Evolutionary conservation across 2,888 invertebrate genomes (phyloP).

Genomic region (Ariolimax columbianus): DNA sequence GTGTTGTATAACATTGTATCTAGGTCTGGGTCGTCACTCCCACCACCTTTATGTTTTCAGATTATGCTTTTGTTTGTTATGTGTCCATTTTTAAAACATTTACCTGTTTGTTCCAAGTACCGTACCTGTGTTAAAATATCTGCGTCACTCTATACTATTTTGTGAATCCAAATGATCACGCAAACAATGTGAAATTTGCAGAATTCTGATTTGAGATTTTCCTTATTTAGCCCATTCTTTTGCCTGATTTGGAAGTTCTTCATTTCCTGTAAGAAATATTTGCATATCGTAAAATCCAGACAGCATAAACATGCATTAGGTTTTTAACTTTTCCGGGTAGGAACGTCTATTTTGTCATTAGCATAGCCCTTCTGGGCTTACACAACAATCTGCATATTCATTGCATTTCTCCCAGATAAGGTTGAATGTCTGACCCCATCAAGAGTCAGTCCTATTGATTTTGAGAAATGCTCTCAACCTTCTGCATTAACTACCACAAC

Average conservation of each 20-base stretch:
- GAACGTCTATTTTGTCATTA: slow-evolving; percentile 8
- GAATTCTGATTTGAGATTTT: background rate
- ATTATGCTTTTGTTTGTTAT: no score
- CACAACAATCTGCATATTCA: slow-evolving; percentile 41
- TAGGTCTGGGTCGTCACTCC: no score
- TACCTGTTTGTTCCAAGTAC: no score
- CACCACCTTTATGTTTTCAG: no score
- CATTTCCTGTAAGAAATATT: slow-evolving; percentile 17
- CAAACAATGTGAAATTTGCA: background rate
- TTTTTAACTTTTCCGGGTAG: background rate
- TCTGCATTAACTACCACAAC: background rate
- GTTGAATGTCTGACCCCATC: background rate
- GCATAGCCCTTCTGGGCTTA: slow-evolving; percentile 19
- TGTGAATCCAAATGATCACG: no score
- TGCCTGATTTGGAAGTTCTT: background rate
- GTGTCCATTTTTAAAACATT: no score
- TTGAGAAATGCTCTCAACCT: background rate
- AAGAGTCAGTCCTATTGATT: slow-evolving; percentile 23
- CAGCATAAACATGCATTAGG: background rate
- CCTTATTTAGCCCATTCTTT: background rate
- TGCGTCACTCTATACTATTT: no score
- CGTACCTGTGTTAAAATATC: no score
- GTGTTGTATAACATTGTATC: no score
- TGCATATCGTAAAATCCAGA: background rate
- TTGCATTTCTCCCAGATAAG: slow-evolving; percentile 1